phyloP scores from a whole-genome alignment of 2,797 vertebrate genomes.

The Aulostomus chinensis region DNA sequence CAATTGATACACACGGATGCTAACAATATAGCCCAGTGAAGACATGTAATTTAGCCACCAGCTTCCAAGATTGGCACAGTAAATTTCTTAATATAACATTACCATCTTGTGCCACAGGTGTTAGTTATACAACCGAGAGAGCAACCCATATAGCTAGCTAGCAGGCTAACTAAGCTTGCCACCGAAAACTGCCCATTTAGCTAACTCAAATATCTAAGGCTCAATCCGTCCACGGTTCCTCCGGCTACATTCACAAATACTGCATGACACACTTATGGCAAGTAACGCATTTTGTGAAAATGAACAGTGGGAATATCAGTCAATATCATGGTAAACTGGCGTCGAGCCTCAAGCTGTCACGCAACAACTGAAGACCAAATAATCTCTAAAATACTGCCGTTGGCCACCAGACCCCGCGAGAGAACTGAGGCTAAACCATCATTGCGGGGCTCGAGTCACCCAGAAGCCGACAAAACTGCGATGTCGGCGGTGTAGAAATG shows the following conservation, averaged over 20 bases:
- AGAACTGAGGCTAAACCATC: neutral
- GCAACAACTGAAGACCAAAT: slow-evolving; percentile 69
- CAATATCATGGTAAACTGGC: slow-evolving; percentile 34
- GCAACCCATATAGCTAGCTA: slow-evolving; percentile 60
- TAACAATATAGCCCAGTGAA: neutral
- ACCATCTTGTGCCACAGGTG: slow-evolving; percentile 67
- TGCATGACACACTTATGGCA: slow-evolving; percentile 6
- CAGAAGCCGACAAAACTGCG: slow-evolving; percentile 3
- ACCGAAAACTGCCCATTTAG: slow-evolving; percentile 57
- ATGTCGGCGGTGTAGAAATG: slow-evolving; percentile 3
- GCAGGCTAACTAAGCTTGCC: slow-evolving; percentile 72
- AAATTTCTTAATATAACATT: slow-evolving; percentile 15
- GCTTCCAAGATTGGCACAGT: neutral
- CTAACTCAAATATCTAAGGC: slow-evolving; percentile 40
- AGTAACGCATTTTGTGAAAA: slow-evolving; percentile 2
- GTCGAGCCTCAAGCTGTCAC: slow-evolving; percentile 71
- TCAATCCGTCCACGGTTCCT: slow-evolving; percentile 15
- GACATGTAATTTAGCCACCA: neutral
- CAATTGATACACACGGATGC: slow-evolving; percentile 23
- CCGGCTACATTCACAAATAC: neutral
- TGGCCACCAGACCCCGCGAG: slow-evolving; percentile 16
- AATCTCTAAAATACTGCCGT: slow-evolving; percentile 52
- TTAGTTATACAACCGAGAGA: slow-evolving; percentile 71
- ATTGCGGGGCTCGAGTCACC: neutral
- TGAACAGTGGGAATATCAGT: slow-evolving; percentile 1